These are phyloP conservation scores for Enteromius argenteus DNA, from an alignment of 2,797 vertebrate species.

Conservation along the genomic window DNA sequence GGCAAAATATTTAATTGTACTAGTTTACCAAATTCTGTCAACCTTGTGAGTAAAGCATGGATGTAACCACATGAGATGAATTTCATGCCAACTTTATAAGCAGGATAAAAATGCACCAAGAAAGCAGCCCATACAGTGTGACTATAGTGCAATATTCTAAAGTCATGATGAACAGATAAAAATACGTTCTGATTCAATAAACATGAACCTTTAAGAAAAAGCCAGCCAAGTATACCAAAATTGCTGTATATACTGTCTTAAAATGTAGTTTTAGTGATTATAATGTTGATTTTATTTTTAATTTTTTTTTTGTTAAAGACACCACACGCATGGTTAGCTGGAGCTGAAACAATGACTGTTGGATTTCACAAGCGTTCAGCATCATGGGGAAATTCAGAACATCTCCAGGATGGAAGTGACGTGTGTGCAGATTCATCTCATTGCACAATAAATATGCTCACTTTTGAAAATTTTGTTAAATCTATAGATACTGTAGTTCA, in stretches of 20 bases:
- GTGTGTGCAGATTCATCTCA: neutral
- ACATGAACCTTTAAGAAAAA: neutral
- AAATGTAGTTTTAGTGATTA: neutral
- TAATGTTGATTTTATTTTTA: neutral
- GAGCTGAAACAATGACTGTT: constrained; percentile 68
- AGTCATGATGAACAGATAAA: neutral
- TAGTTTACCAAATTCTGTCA: neutral
- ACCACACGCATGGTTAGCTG: constrained; percentile 83
- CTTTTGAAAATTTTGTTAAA: neutral
- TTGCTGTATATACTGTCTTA: neutral
- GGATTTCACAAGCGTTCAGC: constrained; percentile 85
- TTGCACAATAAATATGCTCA: neutral
- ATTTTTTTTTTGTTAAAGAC: constrained; percentile 74
- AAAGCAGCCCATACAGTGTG: neutral
- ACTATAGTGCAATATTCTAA: neutral
- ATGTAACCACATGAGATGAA: neutral
- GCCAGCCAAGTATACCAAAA: neutral
- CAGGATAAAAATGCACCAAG: neutral
- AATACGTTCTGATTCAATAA: neutral
- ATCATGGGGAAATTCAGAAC: constrained; percentile 86
- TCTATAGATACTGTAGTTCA: neutral
- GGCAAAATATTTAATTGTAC: neutral
- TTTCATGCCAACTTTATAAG: neutral
- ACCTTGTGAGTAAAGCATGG: neutral
- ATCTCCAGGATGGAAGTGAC: constrained; percentile 83